Base-by-base conservation (phyloP, 2,797 vertebrate genomes). In the Tragopan temminckii region DNA sequence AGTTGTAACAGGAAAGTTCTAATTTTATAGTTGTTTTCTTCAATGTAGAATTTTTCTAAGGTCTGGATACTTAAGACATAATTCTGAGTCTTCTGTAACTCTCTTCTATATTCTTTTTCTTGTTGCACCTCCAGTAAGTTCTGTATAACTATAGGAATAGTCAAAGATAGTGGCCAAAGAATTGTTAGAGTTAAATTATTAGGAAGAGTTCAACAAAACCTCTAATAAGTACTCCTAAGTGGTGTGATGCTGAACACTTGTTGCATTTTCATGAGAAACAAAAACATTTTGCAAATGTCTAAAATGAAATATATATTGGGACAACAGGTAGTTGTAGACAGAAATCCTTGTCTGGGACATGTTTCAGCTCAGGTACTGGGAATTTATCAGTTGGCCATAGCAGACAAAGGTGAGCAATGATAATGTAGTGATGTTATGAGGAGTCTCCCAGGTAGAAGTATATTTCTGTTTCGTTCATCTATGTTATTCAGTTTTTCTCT, bases 111-210 rank as follows among this genome's bases (percentile, higher is more conserved):
- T 48, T 69, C 42, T 45, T 2, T 50, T 89, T 76, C 63, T 82
- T 85, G 11, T 11, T 89, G 69, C 40, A 63, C 66, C 62, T 88
- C 67, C 36, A 81, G 19, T 74, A 92, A 88, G 77, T 13, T 70
- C 35, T 82, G 35, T 59, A 50, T 9, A 64, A 31, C 16, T 70
- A 11, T 16, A 14, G 48, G 29, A 82, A 77, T 24, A 68, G 55
- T 45, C 59, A 88, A 81, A 88, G 33, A 35, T 6, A 59, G 24
- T 40, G 70, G 63, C 13, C 75, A 52, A 61, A 63, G 29, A 29
- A 50, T 40, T 83, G 11, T 80, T 80, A 72, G 23, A 64, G 27
- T 13, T 76, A 15, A 89, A 85, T 72, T 69, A 66, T 74, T 20
- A 38, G 23, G 33, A 80, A 72, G 72, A 83, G 38, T 68, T 63